Evolutionary conservation across 2,888 invertebrate genomes (phyloP), one percentile per base, ranked within the genome.

Genomic region (Caenorhabditis panamensis): DNA sequence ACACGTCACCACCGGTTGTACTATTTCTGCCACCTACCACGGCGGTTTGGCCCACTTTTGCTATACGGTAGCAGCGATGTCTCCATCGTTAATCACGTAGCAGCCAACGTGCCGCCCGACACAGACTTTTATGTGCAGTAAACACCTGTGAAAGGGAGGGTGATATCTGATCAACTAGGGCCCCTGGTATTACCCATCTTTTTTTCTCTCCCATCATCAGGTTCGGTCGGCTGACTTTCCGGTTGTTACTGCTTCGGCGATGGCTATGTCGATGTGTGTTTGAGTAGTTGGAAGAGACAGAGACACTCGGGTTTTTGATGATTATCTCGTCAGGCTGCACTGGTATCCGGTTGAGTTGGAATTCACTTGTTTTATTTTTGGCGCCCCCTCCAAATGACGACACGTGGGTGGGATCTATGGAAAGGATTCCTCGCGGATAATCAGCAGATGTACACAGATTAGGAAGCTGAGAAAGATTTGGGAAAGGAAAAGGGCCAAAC

Each of bases 201-300:
- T 20, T 49, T 20, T 16, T 28, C 24, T 56, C 26, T 4, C n/a
- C 9, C 68, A 49, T 72, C 69, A 61, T 47, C 63, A 72, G 63
- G 54, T 72, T 72, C 26, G 47, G 72, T 72, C 72, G 72, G 44
- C 72, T 72, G 72, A 72, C 63, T 72, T 71, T 71, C 71, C 71
- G 71, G 62, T 71, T 37, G 41, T 71, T 71, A 71, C 59, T 59
- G 59, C 59, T 69, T 51, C 4, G 20, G 24, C 24, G 41, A 49
- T 61, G 31, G 31, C 31, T 61, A 28, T 24, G 22, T 51, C 6
- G 24, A 26, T 16, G 26, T 9, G 56, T 56, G 8, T 18, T 28
- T 56, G 56, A 31, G 62, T 20, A 53, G 53, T 54, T 28, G 53
- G 36, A 26, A 62, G 31, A 49, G 56, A n/a, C n/a, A n/a, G 47